Evolutionary conservation across 2,113 vertebrate species (phyloP), one percentile per base, ranked within the genome.

Genomic region (Gallinago undulata): DNA sequence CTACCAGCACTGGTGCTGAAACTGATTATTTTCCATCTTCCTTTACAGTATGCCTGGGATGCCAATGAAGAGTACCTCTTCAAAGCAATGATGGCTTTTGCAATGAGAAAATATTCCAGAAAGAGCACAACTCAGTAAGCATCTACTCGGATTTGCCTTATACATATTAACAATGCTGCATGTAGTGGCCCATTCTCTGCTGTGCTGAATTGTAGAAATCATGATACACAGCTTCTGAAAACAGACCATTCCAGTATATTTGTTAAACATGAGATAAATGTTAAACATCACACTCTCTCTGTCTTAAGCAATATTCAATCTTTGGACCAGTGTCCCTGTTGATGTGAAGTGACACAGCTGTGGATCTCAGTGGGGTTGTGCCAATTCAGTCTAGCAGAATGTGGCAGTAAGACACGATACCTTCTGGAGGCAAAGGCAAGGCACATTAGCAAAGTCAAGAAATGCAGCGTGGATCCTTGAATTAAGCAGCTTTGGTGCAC

Each of bases 41-140:
- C 60, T 97, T 98, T 97, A 77, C 98, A 99, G 99, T 99, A 99
- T 41, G 74, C 75, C 27, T 99, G 99, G 99, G 98, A 99, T 94
- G 82, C 97, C 39, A 98, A 97, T 95, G 99, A 99, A 95, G 98
- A 98, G 93, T 99, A 98, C 97, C 97, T 99, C 47, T 99, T 99
- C 97, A 98, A 95, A 97, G 98, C 99, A 2, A 96, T 99, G 82
- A 82, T 99, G 95, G 99, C 99, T 80, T 99, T 99, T 94, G 98
- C 99, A 66, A 99, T 99, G 99, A 98, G 98, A 95, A 98, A 59
- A 74, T 94, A 97, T 73, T 94, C 95, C 78, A 88, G 87, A 4
- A 94, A 95, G 48, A 96, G 96, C 76, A 28, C 80, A 25, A 99
- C 98, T 78, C 69, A 98, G 99, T 99, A 98, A 99, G 99, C 80